A percentile compares a stretch with the other conserved stretches of the same genome.
These are phyloP conservation scores for Arctopsyche grandis DNA, from an alignment of 1,140 invertebrate genomes.

Conservation along the genomic window DNA sequence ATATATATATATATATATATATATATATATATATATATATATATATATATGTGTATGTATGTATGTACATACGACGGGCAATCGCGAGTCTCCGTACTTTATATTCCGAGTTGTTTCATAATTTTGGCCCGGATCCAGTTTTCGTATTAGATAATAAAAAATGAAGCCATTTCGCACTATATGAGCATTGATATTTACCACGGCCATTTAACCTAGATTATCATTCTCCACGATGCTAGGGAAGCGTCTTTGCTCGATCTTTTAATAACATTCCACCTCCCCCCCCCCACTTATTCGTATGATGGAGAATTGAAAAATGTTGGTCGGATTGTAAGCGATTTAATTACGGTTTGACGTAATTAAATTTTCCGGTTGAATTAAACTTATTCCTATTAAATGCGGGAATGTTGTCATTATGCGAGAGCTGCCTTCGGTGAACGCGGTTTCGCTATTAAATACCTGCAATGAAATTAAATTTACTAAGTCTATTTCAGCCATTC, in stretches of 20 bases:
- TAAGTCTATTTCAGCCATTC: conserved; percentile 29
- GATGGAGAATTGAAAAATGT: not conserved
- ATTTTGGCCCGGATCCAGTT: conserved; percentile 49
- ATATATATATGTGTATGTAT: too few species aligned
- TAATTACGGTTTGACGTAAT: conserved; percentile 12
- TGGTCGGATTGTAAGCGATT: not conserved
- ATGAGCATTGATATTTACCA: conserved; percentile 29
- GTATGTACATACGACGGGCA: conserved; percentile 15
- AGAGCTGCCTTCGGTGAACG: conserved; percentile 27
- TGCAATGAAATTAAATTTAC: conserved; percentile 41
- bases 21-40: too few species aligned
- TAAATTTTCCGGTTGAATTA: not conserved
- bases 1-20: too few species aligned
- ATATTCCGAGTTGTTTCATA: conserved; percentile 50
- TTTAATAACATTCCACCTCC: not conserved
- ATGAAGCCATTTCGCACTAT: conserved; percentile 36
- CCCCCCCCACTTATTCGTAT: not conserved
- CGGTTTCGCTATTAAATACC: conserved; percentile 41
- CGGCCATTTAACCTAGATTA: conserved; percentile 36
- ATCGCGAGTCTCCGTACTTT: conserved; percentile 36
- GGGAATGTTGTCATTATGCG: conserved; percentile 39
- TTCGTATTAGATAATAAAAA: conserved; percentile 49
- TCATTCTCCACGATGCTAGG: not conserved
- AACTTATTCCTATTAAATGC: conserved; percentile 31
- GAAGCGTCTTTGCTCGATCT: not conserved